Conservation (phyloP, 2,797 vertebrate genomes). For the Eutrigla gurnardus region DNA sequence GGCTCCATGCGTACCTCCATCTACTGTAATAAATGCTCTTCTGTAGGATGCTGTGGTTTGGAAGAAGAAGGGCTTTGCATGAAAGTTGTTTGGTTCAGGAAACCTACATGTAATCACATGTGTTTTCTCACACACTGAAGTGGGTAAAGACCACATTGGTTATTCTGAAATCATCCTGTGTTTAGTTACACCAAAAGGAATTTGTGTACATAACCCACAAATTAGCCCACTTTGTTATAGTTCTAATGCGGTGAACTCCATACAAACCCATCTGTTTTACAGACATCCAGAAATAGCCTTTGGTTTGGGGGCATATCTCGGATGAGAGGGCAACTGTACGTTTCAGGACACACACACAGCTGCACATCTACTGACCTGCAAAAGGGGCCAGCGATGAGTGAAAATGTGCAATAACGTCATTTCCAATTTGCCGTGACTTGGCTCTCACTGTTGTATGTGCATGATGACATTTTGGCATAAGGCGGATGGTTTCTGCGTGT, state of each 20-base stretch:
- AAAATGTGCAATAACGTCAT: constrained; percentile 65
- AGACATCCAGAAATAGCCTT: constrained; percentile 57
- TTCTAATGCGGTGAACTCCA: constrained; percentile 27
- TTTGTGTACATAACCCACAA: neutral
- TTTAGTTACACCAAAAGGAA: too few species aligned
- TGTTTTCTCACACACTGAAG: constrained; percentile 6
- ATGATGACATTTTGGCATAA: constrained; percentile 28
- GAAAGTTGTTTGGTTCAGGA: constrained; percentile 27
- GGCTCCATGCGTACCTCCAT: neutral
- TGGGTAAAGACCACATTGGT: neutral
- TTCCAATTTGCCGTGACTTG: constrained; percentile 45
- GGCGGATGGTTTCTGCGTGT: constrained; percentile 31
- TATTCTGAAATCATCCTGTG: neutral
- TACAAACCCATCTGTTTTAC: constrained; percentile 46
- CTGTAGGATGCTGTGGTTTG: neutral
- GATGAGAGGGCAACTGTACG: constrained; percentile 58
- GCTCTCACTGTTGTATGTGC: constrained; percentile 25
- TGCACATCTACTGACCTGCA: constrained; percentile 68
- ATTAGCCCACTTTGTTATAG: constrained; percentile 21
- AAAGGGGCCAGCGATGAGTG: constrained; percentile 60
- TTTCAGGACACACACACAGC: constrained; percentile 67
- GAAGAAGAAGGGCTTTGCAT: neutral
- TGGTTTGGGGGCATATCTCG: constrained; percentile 51
- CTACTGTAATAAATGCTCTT: neutral
- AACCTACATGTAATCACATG: neutral